Evolutionary conservation across 2,888 invertebrate genomes (phyloP).

Genomic region (Biston stratarius): DNA sequence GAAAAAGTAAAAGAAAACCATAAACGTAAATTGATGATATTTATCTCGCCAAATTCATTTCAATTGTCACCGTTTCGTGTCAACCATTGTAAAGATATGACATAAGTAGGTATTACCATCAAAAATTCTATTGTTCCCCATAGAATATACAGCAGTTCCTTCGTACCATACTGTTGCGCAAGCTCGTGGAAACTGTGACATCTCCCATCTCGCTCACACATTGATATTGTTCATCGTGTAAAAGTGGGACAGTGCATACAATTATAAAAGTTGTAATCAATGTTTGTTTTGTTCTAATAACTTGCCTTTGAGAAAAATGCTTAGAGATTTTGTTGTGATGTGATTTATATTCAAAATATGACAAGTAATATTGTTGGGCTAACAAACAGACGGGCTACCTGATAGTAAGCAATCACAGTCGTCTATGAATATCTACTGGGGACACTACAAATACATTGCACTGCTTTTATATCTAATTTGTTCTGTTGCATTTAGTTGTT

Average conservation of each 20-base stretch:
- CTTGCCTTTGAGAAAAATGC: constrained; percentile 12
- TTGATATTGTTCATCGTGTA: constrained; percentile 20
- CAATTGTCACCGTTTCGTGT: constrained; percentile 15
- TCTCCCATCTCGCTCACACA: constrained; percentile 41
- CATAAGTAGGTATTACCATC: constrained; percentile 19
- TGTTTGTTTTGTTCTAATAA: constrained; percentile 42
- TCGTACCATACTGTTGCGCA: constrained; percentile 53
- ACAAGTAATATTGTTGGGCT: too few relatives aligned
- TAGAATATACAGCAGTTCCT: constrained; percentile 40
- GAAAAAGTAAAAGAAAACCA: too few relatives aligned
- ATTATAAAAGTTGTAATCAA: constrained; percentile 27
- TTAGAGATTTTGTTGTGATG: constrained; percentile 1
- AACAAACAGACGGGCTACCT: too few relatives aligned
- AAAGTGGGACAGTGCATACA: constrained; percentile 29
- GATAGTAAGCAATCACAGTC: too few relatives aligned
- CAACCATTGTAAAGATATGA: constrained; percentile 19
- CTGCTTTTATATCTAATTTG: too few relatives aligned
- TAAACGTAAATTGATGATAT: neutral
- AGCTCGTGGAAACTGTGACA: constrained; percentile 64
- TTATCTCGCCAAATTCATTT: neutral
- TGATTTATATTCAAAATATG: neutral
- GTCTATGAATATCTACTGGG: too few relatives aligned
- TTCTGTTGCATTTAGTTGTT: too few relatives aligned
- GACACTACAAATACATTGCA: too few relatives aligned
- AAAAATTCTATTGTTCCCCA: constrained; percentile 33